Evolutionary conservation across 2,113 vertebrate species (phyloP).

Genomic region (Cebidichthys violaceus): DNA sequence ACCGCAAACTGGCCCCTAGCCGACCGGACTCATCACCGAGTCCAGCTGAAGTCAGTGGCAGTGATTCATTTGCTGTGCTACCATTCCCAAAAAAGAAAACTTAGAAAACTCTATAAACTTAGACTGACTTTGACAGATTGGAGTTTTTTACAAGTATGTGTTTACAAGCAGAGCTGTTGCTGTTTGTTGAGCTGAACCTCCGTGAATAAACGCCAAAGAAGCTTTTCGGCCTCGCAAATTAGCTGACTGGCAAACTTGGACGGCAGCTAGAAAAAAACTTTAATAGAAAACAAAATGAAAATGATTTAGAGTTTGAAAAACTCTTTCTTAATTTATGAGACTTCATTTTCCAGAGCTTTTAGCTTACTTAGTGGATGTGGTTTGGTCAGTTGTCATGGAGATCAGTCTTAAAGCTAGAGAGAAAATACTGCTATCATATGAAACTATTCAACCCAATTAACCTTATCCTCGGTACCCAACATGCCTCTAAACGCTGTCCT

Average conservation of each 20-base stretch:
- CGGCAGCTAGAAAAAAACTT: not conserved
- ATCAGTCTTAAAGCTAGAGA: too few species aligned
- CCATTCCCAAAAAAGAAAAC: not conserved
- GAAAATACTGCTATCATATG: too few species aligned
- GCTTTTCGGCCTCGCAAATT: not conserved
- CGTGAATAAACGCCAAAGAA: not conserved
- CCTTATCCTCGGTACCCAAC: too few species aligned
- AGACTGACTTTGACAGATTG: constrained; percentile 20
- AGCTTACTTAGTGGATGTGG: too few species aligned
- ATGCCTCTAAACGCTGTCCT: too few species aligned
- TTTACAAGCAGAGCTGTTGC: constrained; percentile 1
- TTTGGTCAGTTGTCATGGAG: too few species aligned
- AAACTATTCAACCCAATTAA: too few species aligned
- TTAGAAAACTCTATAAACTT: not conserved
- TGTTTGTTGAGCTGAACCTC: constrained; percentile 49
- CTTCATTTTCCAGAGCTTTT: too few species aligned
- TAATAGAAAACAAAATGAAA: not conserved
- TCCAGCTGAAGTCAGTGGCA: constrained; percentile 30
- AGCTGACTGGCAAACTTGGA: not conserved
- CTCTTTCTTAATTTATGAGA: not conserved
- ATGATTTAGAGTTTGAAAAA: not conserved
- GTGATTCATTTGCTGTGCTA: constrained; percentile 16
- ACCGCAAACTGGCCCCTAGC: constrained; percentile 19
- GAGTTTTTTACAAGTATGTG: constrained; percentile 7
- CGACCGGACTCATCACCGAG: constrained; percentile 15